Percentiles rank a stretch among this genome's conserved stretches.
Conservation (phyloP, 1,140 invertebrate species). For the Drosophila tristis region DNA sequence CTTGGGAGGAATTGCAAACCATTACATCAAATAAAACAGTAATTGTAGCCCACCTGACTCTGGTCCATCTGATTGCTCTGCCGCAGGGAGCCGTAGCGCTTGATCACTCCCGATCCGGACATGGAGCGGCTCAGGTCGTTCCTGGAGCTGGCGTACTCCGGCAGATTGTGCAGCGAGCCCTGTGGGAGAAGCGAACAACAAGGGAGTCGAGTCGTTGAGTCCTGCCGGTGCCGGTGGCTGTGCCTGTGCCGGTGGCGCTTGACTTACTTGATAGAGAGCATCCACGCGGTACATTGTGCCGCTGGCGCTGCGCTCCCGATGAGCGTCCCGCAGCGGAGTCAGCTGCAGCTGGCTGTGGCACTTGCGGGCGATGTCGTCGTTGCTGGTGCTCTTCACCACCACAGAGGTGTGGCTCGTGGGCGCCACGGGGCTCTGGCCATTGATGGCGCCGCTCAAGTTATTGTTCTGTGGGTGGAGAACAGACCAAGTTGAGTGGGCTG, state of each 20-base stretch:
- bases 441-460: slow-evolving; percentile 59
- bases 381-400: slow-evolving; percentile 69
- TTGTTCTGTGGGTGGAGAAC: slow-evolving; percentile 52
- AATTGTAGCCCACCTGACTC: slow-evolving; percentile 53
- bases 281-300: slow-evolving; percentile 94
- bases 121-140: slow-evolving; percentile 74
- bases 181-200: slow-evolving; percentile 23
- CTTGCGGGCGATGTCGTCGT: slow-evolving; percentile 65
- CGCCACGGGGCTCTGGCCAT: slow-evolving; percentile 39
- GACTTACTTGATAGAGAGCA: slow-evolving; percentile 91
- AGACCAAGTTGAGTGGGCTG: too few species aligned
- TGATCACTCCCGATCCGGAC: slow-evolving; percentile 61
- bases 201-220: slow-evolving; percentile 84
- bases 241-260: too few species aligned
- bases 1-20: too few species aligned
- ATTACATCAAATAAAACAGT: not conserved
- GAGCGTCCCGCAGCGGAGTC: slow-evolving; percentile 57
- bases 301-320: slow-evolving; percentile 85
- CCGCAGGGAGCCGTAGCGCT: slow-evolving; percentile 77
- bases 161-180: slow-evolving; percentile 84
- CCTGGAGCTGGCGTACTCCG: slow-evolving; percentile 83
- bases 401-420: not conserved
- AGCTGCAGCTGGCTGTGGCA: slow-evolving; percentile 75
- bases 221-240: too few species aligned
- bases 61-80: slow-evolving; percentile 57